Conservation (phyloP, 2,113 vertebrate species). For the Tupaia chinensis region DNA sequence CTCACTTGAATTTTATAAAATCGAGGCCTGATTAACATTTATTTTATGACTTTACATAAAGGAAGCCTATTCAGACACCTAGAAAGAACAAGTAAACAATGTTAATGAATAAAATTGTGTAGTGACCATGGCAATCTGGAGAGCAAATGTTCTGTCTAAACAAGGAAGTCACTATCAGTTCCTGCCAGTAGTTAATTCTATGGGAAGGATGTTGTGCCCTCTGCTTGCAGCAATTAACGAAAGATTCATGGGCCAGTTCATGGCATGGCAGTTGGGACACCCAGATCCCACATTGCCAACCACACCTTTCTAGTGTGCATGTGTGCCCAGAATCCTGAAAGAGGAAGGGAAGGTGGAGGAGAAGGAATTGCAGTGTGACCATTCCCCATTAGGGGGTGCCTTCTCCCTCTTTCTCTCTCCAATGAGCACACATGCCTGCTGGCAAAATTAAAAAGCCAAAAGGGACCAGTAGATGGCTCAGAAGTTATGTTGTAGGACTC, state of each 20-base stretch:
- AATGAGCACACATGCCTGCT: no score
- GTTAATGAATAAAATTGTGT: neutral
- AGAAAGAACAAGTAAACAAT: neutral
- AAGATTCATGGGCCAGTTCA: neutral
- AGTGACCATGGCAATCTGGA: neutral
- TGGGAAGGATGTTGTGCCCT: neutral
- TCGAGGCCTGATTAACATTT: neutral
- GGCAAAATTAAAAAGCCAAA: no score
- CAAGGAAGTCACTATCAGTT: neutral
- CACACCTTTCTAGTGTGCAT: no score
- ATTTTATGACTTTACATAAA: neutral
- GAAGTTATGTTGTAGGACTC: no score
- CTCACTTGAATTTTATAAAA: neutral
- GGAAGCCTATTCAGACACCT: neutral
- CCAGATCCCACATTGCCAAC: no score
- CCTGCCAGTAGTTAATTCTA: neutral
- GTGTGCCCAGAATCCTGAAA: no score
- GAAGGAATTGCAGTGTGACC: no score
- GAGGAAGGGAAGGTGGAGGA: no score
- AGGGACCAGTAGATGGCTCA: no score
- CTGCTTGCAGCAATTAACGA: neutral
- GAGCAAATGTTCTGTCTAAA: neutral
- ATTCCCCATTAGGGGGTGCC: no score
- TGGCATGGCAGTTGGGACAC: no score
- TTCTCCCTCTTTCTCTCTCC: no score